Conservation (phyloP, 2,888 invertebrate genomes). For the Cryptocheilus praepositus region DNA sequence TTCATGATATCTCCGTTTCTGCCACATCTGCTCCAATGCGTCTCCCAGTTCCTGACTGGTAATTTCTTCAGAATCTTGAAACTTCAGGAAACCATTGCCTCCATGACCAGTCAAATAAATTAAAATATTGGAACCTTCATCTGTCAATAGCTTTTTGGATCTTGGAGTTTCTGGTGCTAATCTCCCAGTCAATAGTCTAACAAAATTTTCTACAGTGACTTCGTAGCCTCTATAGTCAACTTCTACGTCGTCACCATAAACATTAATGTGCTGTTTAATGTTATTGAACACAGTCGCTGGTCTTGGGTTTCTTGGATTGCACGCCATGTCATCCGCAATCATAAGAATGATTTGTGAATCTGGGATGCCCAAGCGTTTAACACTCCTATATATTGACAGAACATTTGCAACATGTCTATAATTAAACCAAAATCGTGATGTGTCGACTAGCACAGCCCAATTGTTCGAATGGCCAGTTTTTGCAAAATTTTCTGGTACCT, state of each 20-base stretch:
- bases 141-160: conserved; percentile 95
- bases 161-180: conserved; percentile 94
- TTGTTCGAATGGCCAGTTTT: conserved; percentile 94
- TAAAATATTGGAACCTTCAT: conserved; percentile 97
- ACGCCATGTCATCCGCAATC: conserved; percentile 99
- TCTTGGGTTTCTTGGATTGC: conserved; percentile 97
- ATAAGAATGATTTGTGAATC: conserved; percentile 99
- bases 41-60: conserved; percentile 98
- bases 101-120: conserved; percentile 98
- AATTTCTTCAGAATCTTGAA: conserved; percentile 99
- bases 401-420: conserved; percentile 99
- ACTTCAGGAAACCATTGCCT: conserved; percentile 99
- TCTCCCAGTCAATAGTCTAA: conserved; percentile 94
- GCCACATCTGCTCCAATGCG: conserved; percentile 99
- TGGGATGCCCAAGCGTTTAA: conserved; percentile 98
- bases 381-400: conserved; percentile 97
- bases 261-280: conserved; percentile 97
- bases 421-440: conserved; percentile 99
- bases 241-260: conserved; percentile 99
- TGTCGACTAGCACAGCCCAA: conserved; percentile 99
- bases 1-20: conserved; percentile 98
- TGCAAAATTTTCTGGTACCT: conserved; percentile 78
- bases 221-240: conserved; percentile 98
- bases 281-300: conserved; percentile 99
- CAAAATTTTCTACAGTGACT: conserved; percentile 98